Conservation (phyloP, 2,113 vertebrate species). For the Lontra canadensis region DNA sequence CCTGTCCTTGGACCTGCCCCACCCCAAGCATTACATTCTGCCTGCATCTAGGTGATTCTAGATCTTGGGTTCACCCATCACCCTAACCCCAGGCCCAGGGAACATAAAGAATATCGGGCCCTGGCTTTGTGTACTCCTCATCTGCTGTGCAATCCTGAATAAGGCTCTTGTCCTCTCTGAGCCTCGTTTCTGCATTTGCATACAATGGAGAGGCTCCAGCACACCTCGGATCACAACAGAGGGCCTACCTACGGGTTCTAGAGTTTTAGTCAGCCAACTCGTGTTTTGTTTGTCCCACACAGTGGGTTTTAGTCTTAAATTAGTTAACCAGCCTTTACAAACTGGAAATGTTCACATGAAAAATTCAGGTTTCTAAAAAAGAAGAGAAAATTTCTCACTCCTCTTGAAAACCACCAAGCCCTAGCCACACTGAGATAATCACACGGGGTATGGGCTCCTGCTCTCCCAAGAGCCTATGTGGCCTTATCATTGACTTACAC, state of each 20-base stretch:
- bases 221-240: not conserved
- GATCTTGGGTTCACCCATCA: not conserved
- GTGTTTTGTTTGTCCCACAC: not conserved
- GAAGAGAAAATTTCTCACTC: not conserved
- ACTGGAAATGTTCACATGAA: not conserved
- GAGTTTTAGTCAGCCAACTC: not conserved
- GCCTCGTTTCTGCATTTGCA: not conserved
- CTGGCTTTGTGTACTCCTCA: too few relatives aligned
- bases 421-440: not conserved
- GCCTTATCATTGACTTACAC: not conserved
- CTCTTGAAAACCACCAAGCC: not conserved
- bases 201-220: not conserved
- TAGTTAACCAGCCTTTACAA: not conserved
- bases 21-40: not conserved
- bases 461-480: not conserved
- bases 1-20: not conserved
- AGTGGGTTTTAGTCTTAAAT: not conserved
- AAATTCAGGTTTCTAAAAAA: not conserved
- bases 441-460: not conserved
- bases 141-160: not conserved
- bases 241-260: not conserved
- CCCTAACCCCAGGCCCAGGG: not conserved
- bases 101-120: not conserved
- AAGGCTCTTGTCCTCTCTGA: not conserved
- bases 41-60: not conserved